Evolutionary conservation across 1,140 invertebrate genomes (phyloP), one percentile per base, ranked within the genome.

Genomic region (Platyura marginata): DNA sequence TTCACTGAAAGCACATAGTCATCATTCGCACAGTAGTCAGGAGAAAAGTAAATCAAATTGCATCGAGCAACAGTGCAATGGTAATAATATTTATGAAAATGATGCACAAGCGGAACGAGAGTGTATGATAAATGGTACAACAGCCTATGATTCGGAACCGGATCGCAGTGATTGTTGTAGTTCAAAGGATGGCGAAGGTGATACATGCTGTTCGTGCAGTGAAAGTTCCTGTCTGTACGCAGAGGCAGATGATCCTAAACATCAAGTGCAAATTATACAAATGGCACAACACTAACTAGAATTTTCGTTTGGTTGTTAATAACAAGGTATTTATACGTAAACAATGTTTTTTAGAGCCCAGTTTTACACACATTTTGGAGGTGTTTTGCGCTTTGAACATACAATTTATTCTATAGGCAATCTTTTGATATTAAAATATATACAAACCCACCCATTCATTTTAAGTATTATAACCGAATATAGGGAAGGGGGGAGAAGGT

Each of bases 221-320:
- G 58, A 61, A 35, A 56, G 58, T 36, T 61, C 58, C 20, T 61
- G 57, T 35, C 44, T 61, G 21, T 61, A 61, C 41, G 58, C 55
- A 8, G 59, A 61, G 42, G 54, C 59, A n/a, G 53, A 53, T 25
- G 56, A 58, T 34, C 53, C 53, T 3, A n/a, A 20, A 16, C 10
- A 5, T 5, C 34, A 36, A 36, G 16, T 16, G 16, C 34, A 36
- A 16, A 10, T n/a, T 6, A n/a, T 9, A 18, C 6, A 36, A 16
- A n/a, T 36, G 34, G 15, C 15, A 5, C 34, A 36, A 29, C 25
- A 29, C 25, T 8, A 29, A 29, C 25, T 29, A 8, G 13, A 29
- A 29, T 29, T 29, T n/a, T n/a, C n/a, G n/a, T n/a, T n/a, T n/a
- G n/a, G n/a, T n/a, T n/a, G n/a, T n/a, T n/a, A n/a, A n/a, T n/a